Evolutionary conservation across 2,113 vertebrate species (phyloP).

Genomic region (Ochotona curzoniae): DNA sequence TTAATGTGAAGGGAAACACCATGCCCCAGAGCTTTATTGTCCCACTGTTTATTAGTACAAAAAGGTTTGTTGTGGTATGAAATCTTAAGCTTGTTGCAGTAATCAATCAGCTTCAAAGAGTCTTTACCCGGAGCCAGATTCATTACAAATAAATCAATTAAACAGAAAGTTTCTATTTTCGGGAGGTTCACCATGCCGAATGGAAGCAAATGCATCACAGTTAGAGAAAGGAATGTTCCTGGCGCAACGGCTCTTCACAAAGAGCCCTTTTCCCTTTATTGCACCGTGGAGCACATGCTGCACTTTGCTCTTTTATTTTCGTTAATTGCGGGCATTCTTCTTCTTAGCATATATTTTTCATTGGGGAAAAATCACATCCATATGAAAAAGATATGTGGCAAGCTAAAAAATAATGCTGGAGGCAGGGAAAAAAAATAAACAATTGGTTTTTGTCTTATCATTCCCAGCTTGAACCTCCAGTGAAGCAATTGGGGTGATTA

Average conservation of each 20-base stretch:
- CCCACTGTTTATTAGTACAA: conserved; percentile 93
- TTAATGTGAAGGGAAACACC: conserved; percentile 92
- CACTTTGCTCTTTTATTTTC: conserved; percentile 69
- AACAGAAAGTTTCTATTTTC: conserved; percentile 91
- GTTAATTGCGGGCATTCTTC: conserved; percentile 66
- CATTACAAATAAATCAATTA: conserved; percentile 95
- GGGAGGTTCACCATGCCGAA: conserved; percentile 81
- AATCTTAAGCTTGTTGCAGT: conserved; percentile 92
- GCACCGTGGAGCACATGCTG: background rate
- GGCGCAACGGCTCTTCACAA: conserved; percentile 61
- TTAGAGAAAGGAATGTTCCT: conserved; percentile 82
- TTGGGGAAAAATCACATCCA: conserved; percentile 61
- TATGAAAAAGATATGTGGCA: conserved; percentile 64
- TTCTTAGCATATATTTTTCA: conserved; percentile 75
- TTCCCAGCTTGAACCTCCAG: conserved; percentile 41
- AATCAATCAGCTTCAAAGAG: conserved; percentile 94
- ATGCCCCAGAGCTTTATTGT: conserved; percentile 91
- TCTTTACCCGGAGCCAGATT: conserved; percentile 88
- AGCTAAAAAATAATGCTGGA: conserved; percentile 57
- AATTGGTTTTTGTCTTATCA: conserved; percentile 60
- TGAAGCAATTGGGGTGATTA: conserved; percentile 48
- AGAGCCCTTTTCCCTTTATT: conserved; percentile 49
- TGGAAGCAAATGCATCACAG: conserved; percentile 82
- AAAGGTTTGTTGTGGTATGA: conserved; percentile 95
- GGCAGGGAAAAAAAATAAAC: conserved; percentile 63